A percentile compares a stretch with the other conserved stretches of the same genome.
phyloP scores from a whole-genome alignment of 1,140 invertebrate species.

The Apis florea region DNA sequence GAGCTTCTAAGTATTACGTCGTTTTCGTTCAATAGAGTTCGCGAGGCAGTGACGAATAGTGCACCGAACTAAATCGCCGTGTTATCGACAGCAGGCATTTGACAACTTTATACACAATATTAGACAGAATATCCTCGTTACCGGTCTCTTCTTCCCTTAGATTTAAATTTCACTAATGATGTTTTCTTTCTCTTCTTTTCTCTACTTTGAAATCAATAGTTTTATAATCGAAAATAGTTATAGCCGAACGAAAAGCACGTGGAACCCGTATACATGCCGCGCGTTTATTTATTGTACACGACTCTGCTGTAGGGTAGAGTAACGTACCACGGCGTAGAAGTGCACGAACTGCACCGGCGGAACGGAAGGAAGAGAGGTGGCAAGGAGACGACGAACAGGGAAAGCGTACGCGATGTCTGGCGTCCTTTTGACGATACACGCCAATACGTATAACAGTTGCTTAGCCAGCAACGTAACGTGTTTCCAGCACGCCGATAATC shows the following conservation, averaged over 20 bases:
- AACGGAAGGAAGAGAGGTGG: constrained; percentile 47
- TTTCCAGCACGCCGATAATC: constrained; percentile 33
- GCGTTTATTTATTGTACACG: constrained; percentile 48
- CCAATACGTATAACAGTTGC: neutral
- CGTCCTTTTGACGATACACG: constrained; percentile 25
- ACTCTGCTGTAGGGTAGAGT: neutral
- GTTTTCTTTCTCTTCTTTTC: neutral
- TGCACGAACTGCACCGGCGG: constrained; percentile 23
- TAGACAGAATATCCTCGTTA: constrained; percentile 23
- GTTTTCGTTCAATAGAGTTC: constrained; percentile 29
- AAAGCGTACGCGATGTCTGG: constrained; percentile 33
- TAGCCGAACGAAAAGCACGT: constrained; percentile 16
- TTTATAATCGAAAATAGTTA: neutral
- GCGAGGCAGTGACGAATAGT: neutral
- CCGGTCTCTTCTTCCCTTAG: neutral
- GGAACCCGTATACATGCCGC: constrained; percentile 21
- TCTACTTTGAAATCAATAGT: neutral
- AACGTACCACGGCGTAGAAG: constrained; percentile 10
- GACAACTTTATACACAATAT: constrained; percentile 29
- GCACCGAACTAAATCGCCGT: constrained; percentile 25
- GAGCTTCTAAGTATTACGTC: constrained; percentile 2
- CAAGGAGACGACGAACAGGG: constrained; percentile 39
- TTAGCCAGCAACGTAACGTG: constrained; percentile 2
- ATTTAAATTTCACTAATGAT: neutral
- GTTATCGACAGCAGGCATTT: constrained; percentile 45